phyloP scores from a whole-genome alignment of 2,888 invertebrate species.

The Esperia sulphurella region DNA sequence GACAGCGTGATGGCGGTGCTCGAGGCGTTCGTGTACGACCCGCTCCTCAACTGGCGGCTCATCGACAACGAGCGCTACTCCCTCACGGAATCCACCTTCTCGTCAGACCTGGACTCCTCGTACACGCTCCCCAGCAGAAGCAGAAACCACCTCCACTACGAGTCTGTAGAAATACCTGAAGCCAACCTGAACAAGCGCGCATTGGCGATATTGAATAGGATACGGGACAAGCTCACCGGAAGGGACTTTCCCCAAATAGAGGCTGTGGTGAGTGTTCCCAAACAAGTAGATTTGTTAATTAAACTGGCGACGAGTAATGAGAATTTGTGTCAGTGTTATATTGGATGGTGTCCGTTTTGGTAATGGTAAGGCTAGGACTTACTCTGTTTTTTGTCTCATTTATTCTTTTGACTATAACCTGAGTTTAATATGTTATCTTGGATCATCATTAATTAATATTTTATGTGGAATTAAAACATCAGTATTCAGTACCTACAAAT shows the following conservation, averaged over 20 bases:
- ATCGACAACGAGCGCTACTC: constrained; percentile 62
- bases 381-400: not conserved
- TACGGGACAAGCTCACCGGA: constrained; percentile 96
- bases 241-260: constrained; percentile 90
- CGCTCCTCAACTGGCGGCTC: constrained; percentile 97
- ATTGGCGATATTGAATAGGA: constrained; percentile 92
- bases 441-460: too few species aligned
- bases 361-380: too few species aligned
- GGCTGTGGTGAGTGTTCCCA: constrained; percentile 87
- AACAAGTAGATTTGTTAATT: constrained; percentile 96
- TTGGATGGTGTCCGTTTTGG: constrained; percentile 97
- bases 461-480: too few species aligned
- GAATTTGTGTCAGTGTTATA: constrained; percentile 99
- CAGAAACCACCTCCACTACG: constrained; percentile 56
- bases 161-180: constrained; percentile 80
- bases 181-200: constrained; percentile 94
- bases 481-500: too few species aligned
- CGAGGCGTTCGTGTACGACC: constrained; percentile 99
- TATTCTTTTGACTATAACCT: too few species aligned
- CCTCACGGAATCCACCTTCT: constrained; percentile 60
- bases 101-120: constrained; percentile 61
- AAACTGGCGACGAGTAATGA: constrained; percentile 98
- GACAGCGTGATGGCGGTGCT: constrained; percentile 99
- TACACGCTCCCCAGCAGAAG: constrained; percentile 61
- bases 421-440: too few species aligned